These are phyloP conservation scores for Pemphredon lugubris DNA, from an alignment of 2,888 invertebrate genomes.

Conservation along the genomic window DNA sequence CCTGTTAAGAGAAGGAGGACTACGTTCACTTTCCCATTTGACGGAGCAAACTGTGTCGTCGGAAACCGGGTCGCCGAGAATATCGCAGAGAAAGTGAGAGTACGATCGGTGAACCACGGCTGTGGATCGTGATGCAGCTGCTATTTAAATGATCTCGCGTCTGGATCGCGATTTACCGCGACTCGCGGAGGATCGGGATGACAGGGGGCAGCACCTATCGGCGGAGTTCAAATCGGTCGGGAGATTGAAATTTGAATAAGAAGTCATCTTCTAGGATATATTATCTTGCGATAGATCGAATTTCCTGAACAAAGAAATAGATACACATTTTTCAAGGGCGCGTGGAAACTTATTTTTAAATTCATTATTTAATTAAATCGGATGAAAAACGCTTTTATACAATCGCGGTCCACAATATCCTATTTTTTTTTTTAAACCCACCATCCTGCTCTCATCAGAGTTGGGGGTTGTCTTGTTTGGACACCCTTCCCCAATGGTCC, in stretches of 20 bases:
- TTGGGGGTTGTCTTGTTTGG: no score
- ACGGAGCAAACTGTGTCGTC: constrained; percentile 65
- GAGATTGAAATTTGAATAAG: constrained; percentile 29
- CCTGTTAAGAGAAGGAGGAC: constrained; percentile 35
- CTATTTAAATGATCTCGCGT: constrained; percentile 51
- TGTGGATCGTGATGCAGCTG: constrained; percentile 63
- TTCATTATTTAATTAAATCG: no score
- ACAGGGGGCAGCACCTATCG: constrained; percentile 47
- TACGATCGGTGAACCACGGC: constrained; percentile 57
- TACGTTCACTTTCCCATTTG: constrained; percentile 75
- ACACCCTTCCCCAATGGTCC: no score
- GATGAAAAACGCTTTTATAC: no score
- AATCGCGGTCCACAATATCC: no score
- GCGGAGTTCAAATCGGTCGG: background rate
- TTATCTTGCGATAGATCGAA: no score
- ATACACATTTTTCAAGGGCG: no score
- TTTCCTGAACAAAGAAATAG: no score
- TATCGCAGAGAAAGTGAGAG: constrained; percentile 77
- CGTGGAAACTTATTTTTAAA: no score
- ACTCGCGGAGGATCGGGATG: background rate
- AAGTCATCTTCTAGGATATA: no score
- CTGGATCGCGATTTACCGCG: constrained; percentile 27
- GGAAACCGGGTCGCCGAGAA: constrained; percentile 71
- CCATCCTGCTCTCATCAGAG: no score
- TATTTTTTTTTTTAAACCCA: no score